Evolutionary conservation across 2,888 invertebrate species (phyloP).

Genomic region (Andrena marginata): DNA sequence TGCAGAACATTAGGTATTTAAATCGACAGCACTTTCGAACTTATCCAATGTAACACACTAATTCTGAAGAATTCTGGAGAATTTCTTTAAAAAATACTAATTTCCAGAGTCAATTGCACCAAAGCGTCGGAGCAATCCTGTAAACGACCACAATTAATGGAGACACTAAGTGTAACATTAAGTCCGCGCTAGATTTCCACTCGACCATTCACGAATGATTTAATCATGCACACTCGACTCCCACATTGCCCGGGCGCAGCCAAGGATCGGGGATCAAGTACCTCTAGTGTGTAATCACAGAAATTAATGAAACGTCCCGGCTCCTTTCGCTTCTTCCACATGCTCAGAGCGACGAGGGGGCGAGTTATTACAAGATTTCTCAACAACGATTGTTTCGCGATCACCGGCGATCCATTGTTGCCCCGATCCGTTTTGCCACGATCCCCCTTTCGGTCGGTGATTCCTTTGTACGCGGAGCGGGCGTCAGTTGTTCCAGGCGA

Average conservation of each 20-base stretch:
- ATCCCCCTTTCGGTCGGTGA: conserved; percentile 64
- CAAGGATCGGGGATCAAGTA: not conserved
- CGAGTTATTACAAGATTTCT: conserved; percentile 55
- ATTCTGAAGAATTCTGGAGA: too few relatives aligned
- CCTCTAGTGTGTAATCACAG: conserved; percentile 15
- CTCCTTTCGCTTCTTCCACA: conserved; percentile 19
- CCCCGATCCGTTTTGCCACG: conserved; percentile 36
- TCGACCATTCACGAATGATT: not conserved
- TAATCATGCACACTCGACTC: conserved; percentile 1
- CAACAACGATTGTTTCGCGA: conserved; percentile 63
- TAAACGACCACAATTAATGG: too few relatives aligned
- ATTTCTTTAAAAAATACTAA: too few relatives aligned
- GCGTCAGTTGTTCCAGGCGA: conserved; percentile 77
- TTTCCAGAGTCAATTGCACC: too few relatives aligned
- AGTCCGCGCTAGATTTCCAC: too few relatives aligned
- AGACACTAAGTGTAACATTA: too few relatives aligned
- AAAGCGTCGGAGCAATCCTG: too few relatives aligned
- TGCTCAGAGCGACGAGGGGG: conserved; percentile 9
- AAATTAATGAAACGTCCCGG: conserved; percentile 44
- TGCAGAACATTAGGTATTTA: too few relatives aligned
- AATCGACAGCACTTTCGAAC: too few relatives aligned
- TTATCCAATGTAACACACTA: too few relatives aligned
- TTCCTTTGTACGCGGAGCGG: conserved; percentile 70
- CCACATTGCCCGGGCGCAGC: not conserved
- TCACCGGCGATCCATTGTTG: conserved; percentile 61